Conservation (phyloP, 2,113 vertebrate species). For the Corythoichthys haematopterus region DNA sequence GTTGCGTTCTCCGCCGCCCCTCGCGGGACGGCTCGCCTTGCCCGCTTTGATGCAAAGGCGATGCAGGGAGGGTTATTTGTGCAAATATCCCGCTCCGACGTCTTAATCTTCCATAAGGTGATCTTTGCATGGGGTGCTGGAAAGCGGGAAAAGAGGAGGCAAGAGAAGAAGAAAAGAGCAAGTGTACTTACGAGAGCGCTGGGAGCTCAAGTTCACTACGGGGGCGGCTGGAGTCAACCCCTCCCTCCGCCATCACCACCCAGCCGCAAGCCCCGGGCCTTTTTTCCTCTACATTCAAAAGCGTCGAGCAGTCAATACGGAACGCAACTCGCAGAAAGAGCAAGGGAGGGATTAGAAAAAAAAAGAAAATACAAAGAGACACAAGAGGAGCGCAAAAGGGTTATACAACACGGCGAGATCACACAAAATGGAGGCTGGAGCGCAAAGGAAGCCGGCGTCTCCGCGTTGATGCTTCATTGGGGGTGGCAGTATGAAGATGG, state of each 20-base stretch:
- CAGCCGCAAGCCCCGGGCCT: conserved; percentile 73
- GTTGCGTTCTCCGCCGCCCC: conserved; percentile 62
- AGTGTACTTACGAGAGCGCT: conserved; percentile 73
- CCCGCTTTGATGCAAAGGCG: conserved; percentile 63
- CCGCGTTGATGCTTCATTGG: conserved; percentile 72
- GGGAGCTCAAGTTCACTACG: conserved; percentile 78
- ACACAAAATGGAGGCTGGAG: conserved; percentile 68
- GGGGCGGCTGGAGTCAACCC: conserved; percentile 80
- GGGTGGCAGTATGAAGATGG: conserved; percentile 62
- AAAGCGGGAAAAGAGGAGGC: conserved; percentile 54
- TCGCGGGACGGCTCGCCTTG: conserved; percentile 57
- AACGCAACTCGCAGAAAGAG: conserved; percentile 71
- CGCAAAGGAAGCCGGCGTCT: conserved; percentile 62
- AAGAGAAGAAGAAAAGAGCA: conserved; percentile 60
- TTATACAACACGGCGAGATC: conserved; percentile 78
- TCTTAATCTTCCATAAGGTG: conserved; percentile 74
- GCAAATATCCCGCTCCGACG: conserved; percentile 71
- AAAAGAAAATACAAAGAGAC: conserved; percentile 59
- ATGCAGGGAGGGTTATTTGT: conserved; percentile 59
- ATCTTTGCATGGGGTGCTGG: conserved; percentile 72
- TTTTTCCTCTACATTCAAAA: conserved; percentile 76
- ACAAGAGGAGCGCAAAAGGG: conserved; percentile 68
- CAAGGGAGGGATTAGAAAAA: conserved; percentile 53
- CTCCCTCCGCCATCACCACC: conserved; percentile 50
- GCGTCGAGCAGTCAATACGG: conserved; percentile 77